Conservation (phyloP, 2,888 invertebrate species). For the Synergus umbraculus region DNA sequence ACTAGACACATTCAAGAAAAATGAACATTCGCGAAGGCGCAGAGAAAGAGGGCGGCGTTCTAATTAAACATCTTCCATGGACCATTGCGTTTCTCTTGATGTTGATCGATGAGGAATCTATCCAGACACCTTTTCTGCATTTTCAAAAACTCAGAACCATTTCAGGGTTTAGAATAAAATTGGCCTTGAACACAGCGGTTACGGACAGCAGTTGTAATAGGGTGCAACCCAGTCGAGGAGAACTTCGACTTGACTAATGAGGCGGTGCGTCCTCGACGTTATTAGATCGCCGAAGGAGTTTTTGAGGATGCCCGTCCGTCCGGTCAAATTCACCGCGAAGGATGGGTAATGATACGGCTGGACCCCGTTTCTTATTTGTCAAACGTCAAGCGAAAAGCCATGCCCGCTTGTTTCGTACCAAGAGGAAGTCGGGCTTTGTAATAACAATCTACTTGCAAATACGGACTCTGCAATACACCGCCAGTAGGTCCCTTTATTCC, state of each 20-base stretch:
- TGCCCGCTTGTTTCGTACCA: constrained; percentile 68
- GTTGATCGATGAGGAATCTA: constrained; percentile 23
- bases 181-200: constrained; percentile 31
- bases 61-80: constrained; percentile 16
- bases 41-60: not conserved
- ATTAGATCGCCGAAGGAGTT: constrained; percentile 77
- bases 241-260: constrained; percentile 76
- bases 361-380: constrained; percentile 77
- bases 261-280: constrained; percentile 76
- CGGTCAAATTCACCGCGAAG: constrained; percentile 71
- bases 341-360: constrained; percentile 77
- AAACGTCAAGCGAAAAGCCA: constrained; percentile 75
- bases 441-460: constrained; percentile 70
- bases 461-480: constrained; percentile 48
- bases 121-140: constrained; percentile 32
- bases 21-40: not conserved
- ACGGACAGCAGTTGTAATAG: constrained; percentile 67
- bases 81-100: not conserved
- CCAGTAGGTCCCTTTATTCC: constrained; percentile 15
- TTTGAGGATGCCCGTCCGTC: constrained; percentile 70
- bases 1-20: not conserved
- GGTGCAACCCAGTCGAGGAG: constrained; percentile 60
- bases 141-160: constrained; percentile 44
- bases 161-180: constrained; percentile 8
- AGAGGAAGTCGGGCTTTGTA: constrained; percentile 64